Percentiles rank a stretch among this genome's conserved stretches.
phyloP scores from a whole-genome alignment of 2,888 invertebrate species.

The Furcula furcula region DNA sequence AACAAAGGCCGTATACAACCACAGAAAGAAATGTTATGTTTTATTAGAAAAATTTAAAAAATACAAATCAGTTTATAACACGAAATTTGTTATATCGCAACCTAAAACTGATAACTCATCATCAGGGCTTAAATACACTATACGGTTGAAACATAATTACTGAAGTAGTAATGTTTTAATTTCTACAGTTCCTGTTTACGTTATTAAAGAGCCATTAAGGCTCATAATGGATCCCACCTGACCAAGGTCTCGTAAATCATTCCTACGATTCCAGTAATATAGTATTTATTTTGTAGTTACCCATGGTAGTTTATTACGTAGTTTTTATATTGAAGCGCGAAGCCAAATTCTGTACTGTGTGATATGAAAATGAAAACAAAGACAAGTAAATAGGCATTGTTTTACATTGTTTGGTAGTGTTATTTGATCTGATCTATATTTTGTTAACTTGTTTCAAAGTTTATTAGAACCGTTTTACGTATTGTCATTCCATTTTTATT shows the following conservation, averaged over 20 bases:
- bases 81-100: conserved; percentile 68
- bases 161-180: conserved; percentile 37
- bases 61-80: conserved; percentile 62
- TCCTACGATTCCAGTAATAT: conserved; percentile 52
- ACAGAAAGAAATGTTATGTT: conserved; percentile 63
- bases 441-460: conserved; percentile 58
- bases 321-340: conserved; percentile 38
- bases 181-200: conserved; percentile 17
- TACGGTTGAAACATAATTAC: conserved; percentile 65
- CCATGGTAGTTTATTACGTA: conserved; percentile 53
- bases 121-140: conserved; percentile 69
- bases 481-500: conserved; percentile 61
- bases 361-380: conserved; percentile 56
- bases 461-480: conserved; percentile 50
- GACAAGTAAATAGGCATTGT: conserved; percentile 39
- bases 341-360: conserved; percentile 72
- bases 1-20: conserved; percentile 61
- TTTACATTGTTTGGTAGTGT: conserved; percentile 43
- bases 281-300: conserved; percentile 58
- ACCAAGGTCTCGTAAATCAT: conserved; percentile 52
- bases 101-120: conserved; percentile 49
- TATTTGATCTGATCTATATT: conserved; percentile 68
- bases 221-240: conserved; percentile 46
- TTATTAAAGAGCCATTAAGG: conserved; percentile 25
- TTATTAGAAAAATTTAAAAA: conserved; percentile 67